A percentile compares a stretch with the other conserved stretches of the same genome.
Evolutionary conservation across 1,140 invertebrate genomes (phyloP).

Genomic region (Pachypeltis micranthus): DNA sequence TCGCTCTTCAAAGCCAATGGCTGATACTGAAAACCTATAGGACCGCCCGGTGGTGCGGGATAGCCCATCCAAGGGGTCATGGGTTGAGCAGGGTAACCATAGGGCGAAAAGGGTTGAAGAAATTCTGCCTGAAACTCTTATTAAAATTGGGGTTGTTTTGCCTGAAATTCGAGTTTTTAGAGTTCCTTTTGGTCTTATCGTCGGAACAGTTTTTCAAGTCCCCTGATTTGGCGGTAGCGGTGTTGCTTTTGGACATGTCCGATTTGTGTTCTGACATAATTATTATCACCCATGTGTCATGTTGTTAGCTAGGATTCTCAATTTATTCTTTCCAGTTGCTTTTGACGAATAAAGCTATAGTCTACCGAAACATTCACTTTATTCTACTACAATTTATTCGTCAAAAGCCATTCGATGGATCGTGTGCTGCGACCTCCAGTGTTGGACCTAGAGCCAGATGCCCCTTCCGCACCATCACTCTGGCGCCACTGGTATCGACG

Average conservation of each 20-base stretch:
- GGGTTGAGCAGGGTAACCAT: neutral
- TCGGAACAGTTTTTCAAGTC: neutral
- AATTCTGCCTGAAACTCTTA: neutral
- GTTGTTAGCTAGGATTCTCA: no score
- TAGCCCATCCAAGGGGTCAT: neutral
- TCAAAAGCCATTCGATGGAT: no score
- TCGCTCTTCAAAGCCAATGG: neutral
- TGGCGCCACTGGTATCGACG: no score
- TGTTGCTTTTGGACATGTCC: neutral
- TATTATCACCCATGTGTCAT: no score
- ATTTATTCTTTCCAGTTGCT: no score
- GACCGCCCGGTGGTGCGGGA: neutral
- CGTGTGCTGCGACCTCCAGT: no score
- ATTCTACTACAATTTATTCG: no score
- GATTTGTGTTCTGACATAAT: neutral
- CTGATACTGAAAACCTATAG: neutral
- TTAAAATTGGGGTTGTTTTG: neutral
- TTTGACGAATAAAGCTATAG: no score
- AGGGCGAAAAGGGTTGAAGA: neutral
- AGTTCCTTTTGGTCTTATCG: neutral
- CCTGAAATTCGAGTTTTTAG: neutral
- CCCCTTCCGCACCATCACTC: no score
- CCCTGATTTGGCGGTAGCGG: neutral
- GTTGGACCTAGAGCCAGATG: no score
- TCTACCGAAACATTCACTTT: no score